These are phyloP conservation scores for Mylabris phalerata DNA, from an alignment of 1,140 invertebrate species.

Conservation along the genomic window DNA sequence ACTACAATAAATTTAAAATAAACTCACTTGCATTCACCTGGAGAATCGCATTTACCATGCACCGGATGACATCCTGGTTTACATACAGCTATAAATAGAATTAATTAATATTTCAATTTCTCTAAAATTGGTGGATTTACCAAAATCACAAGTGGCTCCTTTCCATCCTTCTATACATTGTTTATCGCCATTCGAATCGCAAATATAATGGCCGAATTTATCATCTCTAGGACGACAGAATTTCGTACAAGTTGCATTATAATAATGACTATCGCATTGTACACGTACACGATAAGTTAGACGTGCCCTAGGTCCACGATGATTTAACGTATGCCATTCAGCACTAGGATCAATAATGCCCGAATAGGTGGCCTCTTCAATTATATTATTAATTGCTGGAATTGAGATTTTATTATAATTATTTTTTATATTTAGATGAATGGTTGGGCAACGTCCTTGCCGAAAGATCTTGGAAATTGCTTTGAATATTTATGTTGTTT, in stretches of 20 bases:
- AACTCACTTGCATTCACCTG: constrained; percentile 83
- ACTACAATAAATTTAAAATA: too few relatives aligned
- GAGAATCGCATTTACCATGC: constrained; percentile 80
- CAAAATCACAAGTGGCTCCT: constrained; percentile 84
- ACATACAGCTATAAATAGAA: constrained; percentile 65
- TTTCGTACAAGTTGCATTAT: constrained; percentile 89
- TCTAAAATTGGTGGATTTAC: constrained; percentile 43
- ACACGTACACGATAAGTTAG: constrained; percentile 86
- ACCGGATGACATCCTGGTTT: constrained; percentile 81
- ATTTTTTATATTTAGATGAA: too few relatives aligned
- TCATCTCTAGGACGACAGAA: constrained; percentile 88
- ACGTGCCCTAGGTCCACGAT: constrained; percentile 64
- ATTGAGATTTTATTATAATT: constrained; percentile 8
- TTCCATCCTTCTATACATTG: constrained; percentile 89
- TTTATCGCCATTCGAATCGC: constrained; percentile 81
- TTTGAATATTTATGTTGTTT: neutral
- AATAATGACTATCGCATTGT: constrained; percentile 85
- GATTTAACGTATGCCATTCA: constrained; percentile 84
- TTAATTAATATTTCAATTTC: constrained; percentile 5
- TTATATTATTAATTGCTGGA: constrained; percentile 60
- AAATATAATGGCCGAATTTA: constrained; percentile 90
- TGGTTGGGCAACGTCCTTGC: constrained; percentile 13
- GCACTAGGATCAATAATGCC: constrained; percentile 81
- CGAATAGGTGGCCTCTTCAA: constrained; percentile 83
- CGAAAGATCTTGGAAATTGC: constrained; percentile 10